Percentiles rank a stretch among this genome's conserved stretches.
phyloP scores from a whole-genome alignment of 2,113 vertebrate species.

The Perognathus longimembris region DNA sequence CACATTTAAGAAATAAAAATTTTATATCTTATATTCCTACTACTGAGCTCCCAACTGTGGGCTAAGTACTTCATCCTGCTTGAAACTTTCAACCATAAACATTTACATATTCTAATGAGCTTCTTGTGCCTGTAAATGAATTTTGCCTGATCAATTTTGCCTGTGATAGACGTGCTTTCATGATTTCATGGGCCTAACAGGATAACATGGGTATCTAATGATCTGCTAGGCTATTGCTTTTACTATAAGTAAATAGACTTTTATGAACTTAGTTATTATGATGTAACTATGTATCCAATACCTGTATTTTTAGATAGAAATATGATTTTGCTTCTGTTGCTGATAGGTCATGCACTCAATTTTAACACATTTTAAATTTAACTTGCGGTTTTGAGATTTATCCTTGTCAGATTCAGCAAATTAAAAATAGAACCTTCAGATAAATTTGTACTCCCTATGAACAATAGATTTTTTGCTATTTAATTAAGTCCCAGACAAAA shows the following conservation, averaged over 20 bases:
- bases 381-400: background rate
- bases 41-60: background rate
- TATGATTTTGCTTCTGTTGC: background rate
- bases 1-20: background rate
- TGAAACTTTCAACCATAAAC: background rate
- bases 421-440: background rate
- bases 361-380: background rate
- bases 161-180: background rate
- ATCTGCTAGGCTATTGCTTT: background rate
- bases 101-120: background rate
- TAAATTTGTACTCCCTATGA: constrained; percentile 49
- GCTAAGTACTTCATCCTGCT: background rate
- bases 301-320: background rate
- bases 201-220: background rate
- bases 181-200: background rate
- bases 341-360: background rate
- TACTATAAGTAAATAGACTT: background rate
- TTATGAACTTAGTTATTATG: constrained; percentile 11
- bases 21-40: constrained; percentile 20
- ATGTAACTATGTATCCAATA: background rate
- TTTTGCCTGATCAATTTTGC: background rate
- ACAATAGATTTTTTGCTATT: background rate
- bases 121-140: background rate
- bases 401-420: background rate
- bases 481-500: background rate